Percentiles rank a stretch among this genome's conserved stretches.
phyloP scores from a whole-genome alignment of 2,888 invertebrate species.

The Philhelius pedissequus region DNA sequence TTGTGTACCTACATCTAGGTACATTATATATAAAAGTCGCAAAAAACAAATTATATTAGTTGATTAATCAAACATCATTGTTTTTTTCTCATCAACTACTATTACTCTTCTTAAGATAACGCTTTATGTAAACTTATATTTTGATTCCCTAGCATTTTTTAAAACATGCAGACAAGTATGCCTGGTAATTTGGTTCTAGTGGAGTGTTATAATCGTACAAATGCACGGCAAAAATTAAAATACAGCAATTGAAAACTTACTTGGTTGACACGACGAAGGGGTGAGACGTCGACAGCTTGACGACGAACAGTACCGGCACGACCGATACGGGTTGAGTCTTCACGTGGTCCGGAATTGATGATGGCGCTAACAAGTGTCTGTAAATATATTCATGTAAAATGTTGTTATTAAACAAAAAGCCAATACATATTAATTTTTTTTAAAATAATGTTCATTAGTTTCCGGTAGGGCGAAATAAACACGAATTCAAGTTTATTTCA shows the following conservation, averaged over 20 bases:
- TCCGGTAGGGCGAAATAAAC: background rate
- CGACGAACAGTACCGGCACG: slow-evolving; percentile 99
- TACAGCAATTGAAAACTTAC: slow-evolving; percentile 70
- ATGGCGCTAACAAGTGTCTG: slow-evolving; percentile 96
- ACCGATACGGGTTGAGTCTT: slow-evolving; percentile 99
- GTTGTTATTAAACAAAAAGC: background rate
- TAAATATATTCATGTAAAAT: slow-evolving; percentile 8
- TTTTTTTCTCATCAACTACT: too few relatives aligned
- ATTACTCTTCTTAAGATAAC: too few relatives aligned
- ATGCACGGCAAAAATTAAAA: slow-evolving; percentile 50
- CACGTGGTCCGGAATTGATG: slow-evolving; percentile 99
- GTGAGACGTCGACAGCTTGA: slow-evolving; percentile 99
- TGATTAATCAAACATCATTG: too few relatives aligned
- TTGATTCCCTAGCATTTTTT: slow-evolving; percentile 68
- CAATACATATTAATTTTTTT: background rate
- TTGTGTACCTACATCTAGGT: too few relatives aligned
- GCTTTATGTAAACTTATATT: background rate
- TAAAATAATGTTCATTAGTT: slow-evolving; percentile 7
- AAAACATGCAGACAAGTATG: slow-evolving; percentile 73
- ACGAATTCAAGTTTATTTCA: background rate
- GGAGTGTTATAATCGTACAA: slow-evolving; percentile 70
- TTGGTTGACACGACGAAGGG: slow-evolving; percentile 98
- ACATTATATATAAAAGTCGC: too few relatives aligned
- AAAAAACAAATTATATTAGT: too few relatives aligned
- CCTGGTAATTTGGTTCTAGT: slow-evolving; percentile 70